Conservation (phyloP, 2,797 vertebrate species). For the Melanotaenia maccullochi region DNA sequence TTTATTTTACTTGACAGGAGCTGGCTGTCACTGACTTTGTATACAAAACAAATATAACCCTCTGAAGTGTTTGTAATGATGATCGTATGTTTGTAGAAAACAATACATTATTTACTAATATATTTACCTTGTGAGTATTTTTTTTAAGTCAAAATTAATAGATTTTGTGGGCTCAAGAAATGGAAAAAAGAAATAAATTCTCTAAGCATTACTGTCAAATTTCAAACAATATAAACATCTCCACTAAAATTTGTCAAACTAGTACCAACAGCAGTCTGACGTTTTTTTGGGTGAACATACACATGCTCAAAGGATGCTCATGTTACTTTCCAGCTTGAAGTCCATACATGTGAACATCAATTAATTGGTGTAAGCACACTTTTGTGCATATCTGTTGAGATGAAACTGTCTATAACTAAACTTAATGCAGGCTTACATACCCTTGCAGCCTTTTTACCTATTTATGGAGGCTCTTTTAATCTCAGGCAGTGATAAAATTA, state of each 20-base stretch:
- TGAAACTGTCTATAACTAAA: constrained; percentile 23
- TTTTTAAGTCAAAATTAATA: background rate
- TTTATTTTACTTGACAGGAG: constrained; percentile 38
- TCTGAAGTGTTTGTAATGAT: constrained; percentile 17
- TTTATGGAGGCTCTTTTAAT: background rate
- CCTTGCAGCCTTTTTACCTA: background rate
- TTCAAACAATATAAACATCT: constrained; percentile 2
- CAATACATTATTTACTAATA: constrained; percentile 37
- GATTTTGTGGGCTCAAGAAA: background rate
- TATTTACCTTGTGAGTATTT: constrained; percentile 27
- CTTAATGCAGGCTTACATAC: background rate
- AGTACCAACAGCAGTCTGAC: constrained; percentile 30
- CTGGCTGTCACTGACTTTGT: constrained; percentile 39
- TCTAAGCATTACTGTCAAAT: constrained; percentile 12
- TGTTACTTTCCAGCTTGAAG: constrained; percentile 42
- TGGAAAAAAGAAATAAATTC: background rate
- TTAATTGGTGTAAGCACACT: constrained; percentile 34
- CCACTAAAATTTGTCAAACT: constrained; percentile 22
- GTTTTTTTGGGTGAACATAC: constrained; percentile 36
- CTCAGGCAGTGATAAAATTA: background rate
- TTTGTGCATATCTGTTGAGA: constrained; percentile 14
- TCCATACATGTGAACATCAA: constrained; percentile 38
- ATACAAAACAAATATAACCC: constrained; percentile 32
- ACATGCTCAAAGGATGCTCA: constrained; percentile 34
- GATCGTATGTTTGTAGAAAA: constrained; percentile 15